Evolutionary conservation across 1,140 invertebrate species (phyloP), one percentile per base, ranked within the genome.

Genomic region (Drosophila kurseongensis): DNA sequence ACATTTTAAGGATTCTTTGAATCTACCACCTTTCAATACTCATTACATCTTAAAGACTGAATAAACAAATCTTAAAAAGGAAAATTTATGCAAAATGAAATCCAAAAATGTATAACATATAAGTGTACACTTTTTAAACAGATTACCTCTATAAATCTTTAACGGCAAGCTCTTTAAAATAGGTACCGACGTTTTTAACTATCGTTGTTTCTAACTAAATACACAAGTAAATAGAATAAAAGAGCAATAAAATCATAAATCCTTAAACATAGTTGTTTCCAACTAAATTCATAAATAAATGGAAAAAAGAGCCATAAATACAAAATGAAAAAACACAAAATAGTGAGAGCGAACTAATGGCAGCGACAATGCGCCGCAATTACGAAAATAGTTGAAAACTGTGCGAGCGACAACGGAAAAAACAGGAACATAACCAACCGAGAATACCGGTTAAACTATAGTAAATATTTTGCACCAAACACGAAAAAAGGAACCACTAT

Each of bases 351-450:
- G 14, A 71, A 23, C 55, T 71, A 72, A 72, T 72, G 52, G 52
- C 68, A 72, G 44, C 41, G 69, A 76, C 73, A 76, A 75, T 76
- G 61, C 48, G 61, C 59, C 35, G 60, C 73, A 75, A 75, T 75
- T 75, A 75, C 71, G 60, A 75, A 75, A 75, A 56, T 65, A 63
- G 69, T 75, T 63, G 58, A 75, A 75, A 75, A 75, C 69, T 75
- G 44, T 55, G 57, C 42, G 8, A 75, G n/a, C 72, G 59, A 73
- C 44, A 84, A 54, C 81, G 81, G 81, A 85, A 85, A 80, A 85
- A 85, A 85, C 77, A 80, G 36, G 66, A 55, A 59, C 61, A 81
- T 75, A 72, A 85, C 50, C 60, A 58, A 75, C 45, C 44, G 52
- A 61, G 51, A 71, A 71, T 78, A 78, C 80, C 74, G 61, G 68